These are phyloP conservation scores for Cryptoprocta ferox DNA, from an alignment of 2,797 vertebrate genomes.

Conservation along the genomic window DNA sequence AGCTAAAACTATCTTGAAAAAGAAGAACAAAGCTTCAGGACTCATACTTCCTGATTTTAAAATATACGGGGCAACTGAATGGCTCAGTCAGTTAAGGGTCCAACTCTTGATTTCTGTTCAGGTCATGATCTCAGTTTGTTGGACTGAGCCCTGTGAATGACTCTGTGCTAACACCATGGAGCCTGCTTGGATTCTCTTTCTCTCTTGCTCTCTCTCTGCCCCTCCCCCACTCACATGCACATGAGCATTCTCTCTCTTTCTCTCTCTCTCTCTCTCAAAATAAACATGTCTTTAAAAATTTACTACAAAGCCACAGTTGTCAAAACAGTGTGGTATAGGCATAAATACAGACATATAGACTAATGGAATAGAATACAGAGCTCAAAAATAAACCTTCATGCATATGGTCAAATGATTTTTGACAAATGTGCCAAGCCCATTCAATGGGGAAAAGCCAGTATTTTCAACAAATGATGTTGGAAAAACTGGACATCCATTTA, in stretches of 20 bases:
- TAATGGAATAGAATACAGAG: background rate
- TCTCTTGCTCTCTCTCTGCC: too few relatives aligned
- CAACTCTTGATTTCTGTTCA: too few relatives aligned
- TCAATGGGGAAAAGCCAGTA: background rate
- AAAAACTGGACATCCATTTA: background rate
- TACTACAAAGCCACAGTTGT: background rate
- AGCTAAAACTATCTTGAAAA: background rate
- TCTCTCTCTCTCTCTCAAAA: too few relatives aligned
- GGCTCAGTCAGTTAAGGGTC: too few relatives aligned
- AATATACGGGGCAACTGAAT: background rate
- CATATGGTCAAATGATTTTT: background rate
- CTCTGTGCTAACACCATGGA: too few relatives aligned
- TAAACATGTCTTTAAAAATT: background rate
- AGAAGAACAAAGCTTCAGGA: background rate
- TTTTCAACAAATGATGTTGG: background rate
- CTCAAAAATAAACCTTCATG: background rate
- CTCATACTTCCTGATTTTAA: background rate
- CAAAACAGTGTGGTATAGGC: background rate
- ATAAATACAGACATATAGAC: background rate
- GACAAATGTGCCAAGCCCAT: background rate
- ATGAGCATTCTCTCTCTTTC: too few relatives aligned
- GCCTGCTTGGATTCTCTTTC: too few relatives aligned
- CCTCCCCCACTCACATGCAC: too few relatives aligned
- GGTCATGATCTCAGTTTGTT: too few relatives aligned
- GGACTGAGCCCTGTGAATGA: too few relatives aligned